These are phyloP conservation scores for Gorsachius goisagi DNA, from an alignment of 2,113 vertebrate species.

Conservation along the genomic window DNA sequence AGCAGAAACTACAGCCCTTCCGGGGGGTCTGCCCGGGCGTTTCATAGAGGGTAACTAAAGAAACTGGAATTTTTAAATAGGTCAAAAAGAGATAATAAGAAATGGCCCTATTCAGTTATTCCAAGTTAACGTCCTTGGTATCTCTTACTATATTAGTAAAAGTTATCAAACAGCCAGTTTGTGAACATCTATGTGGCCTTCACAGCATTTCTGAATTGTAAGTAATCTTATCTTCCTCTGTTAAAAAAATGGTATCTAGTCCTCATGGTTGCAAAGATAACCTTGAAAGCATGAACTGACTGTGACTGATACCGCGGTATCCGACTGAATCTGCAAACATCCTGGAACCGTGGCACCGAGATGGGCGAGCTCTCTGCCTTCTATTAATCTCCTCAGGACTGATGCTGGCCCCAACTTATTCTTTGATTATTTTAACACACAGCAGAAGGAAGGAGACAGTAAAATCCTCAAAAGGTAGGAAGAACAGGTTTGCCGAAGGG, in stretches of 20 bases:
- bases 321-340: background rate
- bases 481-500: background rate
- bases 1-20: background rate
- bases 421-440: background rate
- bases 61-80: background rate
- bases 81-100: background rate
- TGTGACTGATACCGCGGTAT: background rate
- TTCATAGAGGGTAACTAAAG: background rate
- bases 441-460: background rate
- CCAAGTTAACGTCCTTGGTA: rapidly evolving
- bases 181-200: background rate
- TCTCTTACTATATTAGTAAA: background rate
- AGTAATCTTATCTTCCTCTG: background rate
- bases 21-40: background rate
- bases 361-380: background rate
- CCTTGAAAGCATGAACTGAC: background rate
- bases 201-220: background rate
- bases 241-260: background rate
- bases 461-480: background rate
- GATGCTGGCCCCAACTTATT: background rate
- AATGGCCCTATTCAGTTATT: background rate
- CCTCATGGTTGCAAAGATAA: background rate
- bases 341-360: background rate
- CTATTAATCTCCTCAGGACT: background rate
- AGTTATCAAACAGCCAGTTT: background rate